These are phyloP conservation scores for Endomychus coccineus DNA, from an alignment of 2,888 invertebrate genomes.

Conservation along the genomic window DNA sequence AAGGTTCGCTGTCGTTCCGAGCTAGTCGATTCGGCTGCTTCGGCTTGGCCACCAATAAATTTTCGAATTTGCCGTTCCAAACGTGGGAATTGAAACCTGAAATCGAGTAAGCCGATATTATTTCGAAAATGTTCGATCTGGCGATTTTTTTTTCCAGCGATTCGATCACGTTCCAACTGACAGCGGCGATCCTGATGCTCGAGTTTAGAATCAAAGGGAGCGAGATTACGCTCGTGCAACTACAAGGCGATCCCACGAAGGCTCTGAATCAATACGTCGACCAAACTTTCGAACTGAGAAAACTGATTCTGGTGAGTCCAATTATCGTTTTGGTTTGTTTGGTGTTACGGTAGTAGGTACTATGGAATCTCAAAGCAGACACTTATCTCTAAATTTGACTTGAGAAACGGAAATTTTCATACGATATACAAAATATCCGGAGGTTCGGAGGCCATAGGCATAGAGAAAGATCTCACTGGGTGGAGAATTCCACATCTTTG, in stretches of 20 bases:
- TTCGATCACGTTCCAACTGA: slow-evolving; percentile 49
- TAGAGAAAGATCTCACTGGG: too few species aligned
- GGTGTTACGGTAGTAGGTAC: too few species aligned
- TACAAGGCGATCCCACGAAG: slow-evolving; percentile 57
- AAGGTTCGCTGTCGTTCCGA: slow-evolving; percentile 67
- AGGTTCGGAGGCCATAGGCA: too few species aligned
- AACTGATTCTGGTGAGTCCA: slow-evolving; percentile 7
- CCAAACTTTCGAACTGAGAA: slow-evolving; percentile 3
- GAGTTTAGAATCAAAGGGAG: slow-evolving; percentile 49
- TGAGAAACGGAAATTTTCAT: too few species aligned
- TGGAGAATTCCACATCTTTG: too few species aligned
- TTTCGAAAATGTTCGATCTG: neutral
- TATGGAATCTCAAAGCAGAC: too few species aligned
- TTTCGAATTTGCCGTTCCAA: slow-evolving; percentile 77
- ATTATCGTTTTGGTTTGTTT: too few species aligned
- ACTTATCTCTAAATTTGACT: too few species aligned
- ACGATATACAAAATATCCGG: too few species aligned
- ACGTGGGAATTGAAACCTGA: slow-evolving; percentile 78
- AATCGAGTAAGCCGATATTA: slow-evolving; percentile 43
- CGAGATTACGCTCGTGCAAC: slow-evolving; percentile 40
- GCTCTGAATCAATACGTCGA: slow-evolving; percentile 40
- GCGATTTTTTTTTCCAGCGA: slow-evolving; percentile 38
- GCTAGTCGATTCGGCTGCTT: slow-evolving; percentile 62
- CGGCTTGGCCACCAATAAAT: slow-evolving; percentile 66
- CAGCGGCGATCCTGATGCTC: slow-evolving; percentile 49